A percentile compares a stretch with the other conserved stretches of the same genome.
These are phyloP conservation scores for Melanocharis versteri DNA, from an alignment of 2,113 vertebrate genomes.

Conservation along the genomic window DNA sequence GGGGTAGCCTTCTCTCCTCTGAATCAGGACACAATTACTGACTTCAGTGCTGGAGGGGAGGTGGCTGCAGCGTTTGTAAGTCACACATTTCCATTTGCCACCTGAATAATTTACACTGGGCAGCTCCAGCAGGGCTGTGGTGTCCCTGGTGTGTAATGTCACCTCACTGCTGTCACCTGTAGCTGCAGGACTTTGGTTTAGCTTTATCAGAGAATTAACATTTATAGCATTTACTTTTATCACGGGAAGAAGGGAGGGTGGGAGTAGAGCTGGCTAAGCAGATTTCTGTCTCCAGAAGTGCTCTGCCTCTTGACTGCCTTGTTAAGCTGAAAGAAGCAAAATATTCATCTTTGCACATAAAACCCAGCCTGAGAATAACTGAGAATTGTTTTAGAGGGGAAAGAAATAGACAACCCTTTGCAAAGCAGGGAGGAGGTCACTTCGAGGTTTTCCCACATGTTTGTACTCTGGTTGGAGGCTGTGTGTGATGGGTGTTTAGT, in stretches of 20 bases:
- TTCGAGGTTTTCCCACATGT: fast-evolving
- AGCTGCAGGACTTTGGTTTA: neutral
- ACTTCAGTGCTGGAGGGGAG: neutral
- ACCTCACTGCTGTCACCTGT: neutral
- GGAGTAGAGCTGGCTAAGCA: neutral
- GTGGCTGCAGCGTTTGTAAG: neutral
- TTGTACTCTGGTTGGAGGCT: neutral
- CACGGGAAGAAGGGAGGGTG: neutral
- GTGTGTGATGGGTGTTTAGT: neutral
- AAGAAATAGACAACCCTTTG: fast-evolving
- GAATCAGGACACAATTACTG: neutral
- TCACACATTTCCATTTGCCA: neutral
- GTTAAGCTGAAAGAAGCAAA: neutral
- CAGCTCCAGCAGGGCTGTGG: neutral
- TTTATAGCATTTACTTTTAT: neutral
- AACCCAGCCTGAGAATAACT: neutral
- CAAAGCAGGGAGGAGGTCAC: neutral
- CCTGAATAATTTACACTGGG: neutral
- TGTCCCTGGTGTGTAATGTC: neutral
- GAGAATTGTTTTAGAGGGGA: neutral
- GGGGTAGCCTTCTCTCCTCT: neutral
- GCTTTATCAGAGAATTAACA: neutral
- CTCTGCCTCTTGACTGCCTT: neutral
- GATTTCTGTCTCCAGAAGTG: neutral
- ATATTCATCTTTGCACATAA: neutral